phyloP scores from a whole-genome alignment of 53 echinoderm and acorn worm species.

The Echinometra lucunter region DNA sequence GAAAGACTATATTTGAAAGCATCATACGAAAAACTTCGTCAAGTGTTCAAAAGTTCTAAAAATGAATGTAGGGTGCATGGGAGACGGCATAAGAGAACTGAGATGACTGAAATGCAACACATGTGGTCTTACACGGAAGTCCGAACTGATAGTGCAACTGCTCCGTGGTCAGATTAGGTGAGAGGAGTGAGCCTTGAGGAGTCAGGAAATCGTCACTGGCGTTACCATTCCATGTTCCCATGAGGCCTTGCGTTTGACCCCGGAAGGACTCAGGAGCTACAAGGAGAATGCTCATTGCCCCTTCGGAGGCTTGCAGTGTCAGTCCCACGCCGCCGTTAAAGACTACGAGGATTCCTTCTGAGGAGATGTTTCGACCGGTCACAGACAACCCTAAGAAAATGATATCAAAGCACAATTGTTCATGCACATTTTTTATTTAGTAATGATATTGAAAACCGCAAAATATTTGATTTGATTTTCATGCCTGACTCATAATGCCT shows the following conservation, averaged over 20 bases:
- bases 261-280: constrained; percentile 66
- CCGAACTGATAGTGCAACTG: constrained; percentile 44
- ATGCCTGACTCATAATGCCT: too few species aligned
- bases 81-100: too few species aligned
- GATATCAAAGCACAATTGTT: too few species aligned
- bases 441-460: too few species aligned
- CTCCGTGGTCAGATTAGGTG: constrained; percentile 12
- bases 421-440: too few species aligned
- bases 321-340: constrained; percentile 78
- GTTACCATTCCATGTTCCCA: constrained; percentile 86
- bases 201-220: constrained; percentile 78
- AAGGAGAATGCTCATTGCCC: constrained; percentile 70
- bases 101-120: too few species aligned
- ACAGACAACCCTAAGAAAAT: constrained; percentile 66
- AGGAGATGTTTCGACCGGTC: constrained; percentile 64
- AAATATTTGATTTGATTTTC: too few species aligned
- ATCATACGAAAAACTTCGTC: too few species aligned
- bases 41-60: too few species aligned
- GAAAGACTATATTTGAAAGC: too few species aligned
- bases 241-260: constrained; percentile 71
- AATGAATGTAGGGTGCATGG: too few species aligned
- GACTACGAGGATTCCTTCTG: constrained; percentile 68
- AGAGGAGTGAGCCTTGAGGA: constrained; percentile 44
- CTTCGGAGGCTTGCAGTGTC: constrained; percentile 71
- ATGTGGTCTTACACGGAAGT: not conserved